Percentiles rank a stretch among this genome's conserved stretches.
Evolutionary conservation across 2,888 invertebrate genomes (phyloP).

Genomic region (Urechis unicinctus): DNA sequence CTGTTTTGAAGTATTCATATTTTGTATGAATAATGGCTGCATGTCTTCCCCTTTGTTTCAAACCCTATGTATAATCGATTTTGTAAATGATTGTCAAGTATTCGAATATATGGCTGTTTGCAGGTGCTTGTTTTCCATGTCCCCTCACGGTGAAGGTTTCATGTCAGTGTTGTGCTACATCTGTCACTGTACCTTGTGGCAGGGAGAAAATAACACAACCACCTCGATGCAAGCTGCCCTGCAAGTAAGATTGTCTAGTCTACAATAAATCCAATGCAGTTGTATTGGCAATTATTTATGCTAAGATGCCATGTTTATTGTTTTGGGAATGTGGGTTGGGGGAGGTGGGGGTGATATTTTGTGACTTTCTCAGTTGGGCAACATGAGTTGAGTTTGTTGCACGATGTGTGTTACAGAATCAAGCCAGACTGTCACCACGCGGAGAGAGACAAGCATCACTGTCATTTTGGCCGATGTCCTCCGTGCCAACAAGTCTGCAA

Average conservation of each 20-base stretch:
- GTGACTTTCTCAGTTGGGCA: not conserved
- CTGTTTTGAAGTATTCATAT: no score
- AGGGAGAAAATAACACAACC: slow-evolving; percentile 68
- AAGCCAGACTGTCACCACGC: slow-evolving; percentile 80
- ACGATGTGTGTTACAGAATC: slow-evolving; percentile 50
- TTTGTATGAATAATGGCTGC: no score
- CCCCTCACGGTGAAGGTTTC: slow-evolving; percentile 62
- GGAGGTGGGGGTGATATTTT: no score
- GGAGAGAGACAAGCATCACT: slow-evolving; percentile 60
- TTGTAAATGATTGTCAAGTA: no score
- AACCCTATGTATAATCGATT: no score
- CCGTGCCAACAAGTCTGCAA: slow-evolving; percentile 73
- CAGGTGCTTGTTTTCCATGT: slow-evolving; percentile 77
- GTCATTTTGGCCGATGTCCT: slow-evolving; percentile 63
- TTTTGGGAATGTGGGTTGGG: not conserved
- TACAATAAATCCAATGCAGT: not conserved
- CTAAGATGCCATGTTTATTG: no score
- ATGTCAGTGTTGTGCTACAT: slow-evolving; percentile 76
- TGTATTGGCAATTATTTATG: not conserved
- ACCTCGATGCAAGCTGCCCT: slow-evolving; percentile 69
- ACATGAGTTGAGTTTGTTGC: not conserved
- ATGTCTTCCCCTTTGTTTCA: no score
- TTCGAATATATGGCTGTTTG: no score
- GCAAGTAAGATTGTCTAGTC: slow-evolving; percentile 56
- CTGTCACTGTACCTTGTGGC: slow-evolving; percentile 78